Conservation (phyloP, 2,797 vertebrate genomes). For the Chromis chromis region DNA sequence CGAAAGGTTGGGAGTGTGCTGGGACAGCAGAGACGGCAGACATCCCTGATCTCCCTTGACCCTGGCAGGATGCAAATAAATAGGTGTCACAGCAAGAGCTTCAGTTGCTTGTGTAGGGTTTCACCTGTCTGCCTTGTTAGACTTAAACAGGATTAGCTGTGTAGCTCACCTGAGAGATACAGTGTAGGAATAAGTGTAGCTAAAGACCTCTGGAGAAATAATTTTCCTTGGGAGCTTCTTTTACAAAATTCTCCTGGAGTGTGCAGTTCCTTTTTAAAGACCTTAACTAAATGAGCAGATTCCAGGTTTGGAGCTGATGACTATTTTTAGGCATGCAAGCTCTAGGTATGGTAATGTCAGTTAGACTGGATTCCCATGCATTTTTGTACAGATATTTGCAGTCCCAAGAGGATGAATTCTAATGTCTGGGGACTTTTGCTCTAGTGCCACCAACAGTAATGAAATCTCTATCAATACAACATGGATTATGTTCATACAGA, state of each 20-base stretch:
- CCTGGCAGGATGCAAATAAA: slow-evolving; percentile 30
- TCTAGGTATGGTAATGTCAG: neutral
- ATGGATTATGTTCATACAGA: neutral
- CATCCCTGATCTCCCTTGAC: slow-evolving; percentile 46
- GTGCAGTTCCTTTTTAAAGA: slow-evolving; percentile 29
- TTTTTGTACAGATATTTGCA: neutral
- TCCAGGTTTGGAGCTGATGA: slow-evolving; percentile 19
- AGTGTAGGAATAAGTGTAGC: slow-evolving; percentile 46
- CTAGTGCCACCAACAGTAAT: neutral
- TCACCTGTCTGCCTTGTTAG: slow-evolving; percentile 63
- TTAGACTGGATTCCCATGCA: neutral
- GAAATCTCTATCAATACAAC: neutral
- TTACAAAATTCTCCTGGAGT: slow-evolving; percentile 40
- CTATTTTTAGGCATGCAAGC: neutral
- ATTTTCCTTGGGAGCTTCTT: slow-evolving; percentile 41
- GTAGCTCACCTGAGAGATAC: slow-evolving; percentile 34
- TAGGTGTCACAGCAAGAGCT: slow-evolving; percentile 50
- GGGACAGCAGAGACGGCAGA: slow-evolving; percentile 43
- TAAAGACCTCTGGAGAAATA: slow-evolving; percentile 51
- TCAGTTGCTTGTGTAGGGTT: slow-evolving; percentile 64
- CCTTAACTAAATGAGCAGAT: slow-evolving; percentile 26
- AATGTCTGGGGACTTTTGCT: neutral
- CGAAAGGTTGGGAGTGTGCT: slow-evolving; percentile 43
- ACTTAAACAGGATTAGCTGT: slow-evolving; percentile 52
- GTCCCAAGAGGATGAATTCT: neutral